phyloP scores from a whole-genome alignment of 2,797 vertebrate genomes.

The Danio choprae region DNA sequence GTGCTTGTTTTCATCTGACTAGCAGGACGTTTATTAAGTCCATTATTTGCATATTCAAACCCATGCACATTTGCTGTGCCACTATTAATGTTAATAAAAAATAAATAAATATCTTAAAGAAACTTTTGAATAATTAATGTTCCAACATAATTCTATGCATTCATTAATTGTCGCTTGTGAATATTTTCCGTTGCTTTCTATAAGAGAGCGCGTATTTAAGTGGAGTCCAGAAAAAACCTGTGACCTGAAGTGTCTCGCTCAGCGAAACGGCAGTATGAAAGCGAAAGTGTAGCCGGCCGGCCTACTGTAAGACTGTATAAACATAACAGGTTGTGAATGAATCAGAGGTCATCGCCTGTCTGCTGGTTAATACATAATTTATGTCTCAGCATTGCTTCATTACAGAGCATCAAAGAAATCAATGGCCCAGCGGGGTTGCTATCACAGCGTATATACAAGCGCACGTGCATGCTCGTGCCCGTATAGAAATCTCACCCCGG shows the following conservation, averaged over 20 bases:
- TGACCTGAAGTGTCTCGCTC: slow-evolving; percentile 4
- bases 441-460: slow-evolving; percentile 25
- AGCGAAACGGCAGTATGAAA: background rate
- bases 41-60: too few relatives aligned
- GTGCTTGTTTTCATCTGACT: too few relatives aligned
- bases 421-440: slow-evolving; percentile 24
- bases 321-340: slow-evolving; percentile 77
- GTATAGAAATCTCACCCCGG: slow-evolving; percentile 25
- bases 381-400: slow-evolving; percentile 35
- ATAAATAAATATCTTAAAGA: too few relatives aligned
- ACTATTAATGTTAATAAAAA: too few relatives aligned
- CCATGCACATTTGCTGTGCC: too few relatives aligned
- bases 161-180: background rate
- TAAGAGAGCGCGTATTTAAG: background rate
- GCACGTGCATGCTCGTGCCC: background rate
- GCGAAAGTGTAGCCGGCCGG: background rate
- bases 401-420: slow-evolving; percentile 45
- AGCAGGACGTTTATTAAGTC: too few relatives aligned
- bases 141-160: background rate
- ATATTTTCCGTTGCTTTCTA: background rate
- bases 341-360: slow-evolving; percentile 73
- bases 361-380: slow-evolving; percentile 61
- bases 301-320: slow-evolving; percentile 73
- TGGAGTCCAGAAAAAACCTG: background rate
- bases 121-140: too few relatives aligned